Conservation (phyloP, 2,888 invertebrate species). For the Oscheius sp. region DNA sequence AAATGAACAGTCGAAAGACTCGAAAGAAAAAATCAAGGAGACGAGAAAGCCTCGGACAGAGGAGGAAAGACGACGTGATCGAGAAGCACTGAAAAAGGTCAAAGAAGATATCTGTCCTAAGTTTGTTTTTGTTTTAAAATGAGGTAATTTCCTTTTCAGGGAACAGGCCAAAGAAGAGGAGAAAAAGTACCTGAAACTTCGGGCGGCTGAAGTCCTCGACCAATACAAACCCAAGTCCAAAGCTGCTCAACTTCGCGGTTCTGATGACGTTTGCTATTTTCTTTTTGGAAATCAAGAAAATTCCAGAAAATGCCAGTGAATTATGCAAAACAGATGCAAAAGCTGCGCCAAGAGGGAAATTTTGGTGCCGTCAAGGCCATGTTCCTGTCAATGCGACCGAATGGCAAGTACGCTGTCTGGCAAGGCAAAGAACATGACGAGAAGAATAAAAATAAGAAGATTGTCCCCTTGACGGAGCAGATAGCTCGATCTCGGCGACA, state of each 20-base stretch:
- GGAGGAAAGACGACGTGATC: background rate
- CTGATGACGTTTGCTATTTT: background rate
- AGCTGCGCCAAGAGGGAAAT: background rate
- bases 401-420: conserved; percentile 26
- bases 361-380: conserved; percentile 28
- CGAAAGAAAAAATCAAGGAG: background rate
- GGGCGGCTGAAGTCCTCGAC: conserved; percentile 1
- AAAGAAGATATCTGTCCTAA: no score
- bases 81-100: no score
- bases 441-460: conserved; percentile 5
- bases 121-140: no score
- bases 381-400: conserved; percentile 11
- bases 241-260: conserved; percentile 6
- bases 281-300: background rate
- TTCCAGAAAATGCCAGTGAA: conserved; percentile 16
- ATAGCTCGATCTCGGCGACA: background rate
- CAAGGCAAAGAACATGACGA: conserved; percentile 27
- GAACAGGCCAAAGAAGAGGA: conserved; percentile 27
- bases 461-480: background rate
- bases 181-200: conserved; percentile 14
- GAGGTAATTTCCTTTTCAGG: background rate
- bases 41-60: conserved; percentile 25
- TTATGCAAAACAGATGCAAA: conserved; percentile 7
- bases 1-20: conserved; percentile 20
- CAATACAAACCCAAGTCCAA: conserved; percentile 17